Conservation (phyloP, 2,797 vertebrate species). For the Enteromius mattozi region DNA sequence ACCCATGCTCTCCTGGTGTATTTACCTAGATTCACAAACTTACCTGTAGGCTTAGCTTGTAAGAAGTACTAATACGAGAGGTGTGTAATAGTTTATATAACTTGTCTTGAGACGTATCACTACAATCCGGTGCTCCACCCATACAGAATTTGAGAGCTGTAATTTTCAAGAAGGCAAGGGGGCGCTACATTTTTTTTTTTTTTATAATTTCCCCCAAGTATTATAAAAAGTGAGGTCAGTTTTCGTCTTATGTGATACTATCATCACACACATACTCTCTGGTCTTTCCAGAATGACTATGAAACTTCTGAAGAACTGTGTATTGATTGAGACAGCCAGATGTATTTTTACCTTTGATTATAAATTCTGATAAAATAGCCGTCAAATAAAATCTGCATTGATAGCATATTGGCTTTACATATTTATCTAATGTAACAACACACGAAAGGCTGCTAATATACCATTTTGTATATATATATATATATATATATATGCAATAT, state of each 20-base stretch:
- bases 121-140: neutral
- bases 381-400: neutral
- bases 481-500: neutral
- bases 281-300: constrained; percentile 46
- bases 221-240: constrained; percentile 1
- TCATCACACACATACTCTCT: neutral
- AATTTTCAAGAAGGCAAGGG: neutral
- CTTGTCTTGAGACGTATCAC: too few species aligned
- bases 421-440: neutral
- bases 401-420: neutral
- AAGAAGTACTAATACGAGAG: too few species aligned
- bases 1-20: too few species aligned
- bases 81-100: neutral
- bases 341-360: neutral
- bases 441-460: neutral
- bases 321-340: neutral
- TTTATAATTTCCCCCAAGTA: constrained; percentile 23
- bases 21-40: too few species aligned
- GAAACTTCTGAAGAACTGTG: constrained; percentile 41
- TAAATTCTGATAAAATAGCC: neutral
- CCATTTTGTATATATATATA: too few species aligned
- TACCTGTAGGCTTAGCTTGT: too few species aligned
- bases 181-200: neutral
- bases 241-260: constrained; percentile 7
- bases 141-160: neutral